Conservation (phyloP, 64 coral and sea anemone genomes). For the Pachyseris speciosa region DNA sequence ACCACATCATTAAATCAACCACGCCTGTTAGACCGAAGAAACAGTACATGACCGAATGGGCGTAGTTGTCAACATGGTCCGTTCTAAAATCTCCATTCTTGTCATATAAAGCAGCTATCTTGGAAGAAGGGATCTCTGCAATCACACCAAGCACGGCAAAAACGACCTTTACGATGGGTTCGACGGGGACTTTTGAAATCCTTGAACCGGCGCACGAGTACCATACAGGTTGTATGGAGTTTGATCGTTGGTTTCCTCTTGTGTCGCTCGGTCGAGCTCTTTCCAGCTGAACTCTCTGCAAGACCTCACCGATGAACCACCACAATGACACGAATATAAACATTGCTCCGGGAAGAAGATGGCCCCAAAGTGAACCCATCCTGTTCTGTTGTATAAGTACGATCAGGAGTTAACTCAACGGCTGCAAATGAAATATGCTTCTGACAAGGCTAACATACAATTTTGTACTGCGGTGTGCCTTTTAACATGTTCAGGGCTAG, state of each 20-base stretch:
- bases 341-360: constrained; percentile 66
- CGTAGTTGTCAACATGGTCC: constrained; percentile 67
- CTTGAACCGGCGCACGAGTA: not conserved
- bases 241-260: not conserved
- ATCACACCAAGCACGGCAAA: constrained; percentile 26
- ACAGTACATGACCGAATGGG: constrained; percentile 80
- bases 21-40: constrained; percentile 84
- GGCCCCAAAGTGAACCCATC: constrained; percentile 73
- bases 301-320: constrained; percentile 57
- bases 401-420: not conserved
- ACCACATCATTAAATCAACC: constrained; percentile 60
- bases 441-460: not conserved
- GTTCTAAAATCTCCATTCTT: constrained; percentile 49
- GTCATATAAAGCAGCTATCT: constrained; percentile 20
- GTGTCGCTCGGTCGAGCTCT: not conserved
- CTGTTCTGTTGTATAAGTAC: no score
- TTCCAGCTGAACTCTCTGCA: not conserved
- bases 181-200: constrained; percentile 50
- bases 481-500: not conserved
- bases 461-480: not conserved
- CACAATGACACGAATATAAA: constrained; percentile 50
- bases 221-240: not conserved
- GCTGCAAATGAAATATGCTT: not conserved
- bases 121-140: constrained; percentile 37
- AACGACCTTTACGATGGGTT: constrained; percentile 68